Base-by-base conservation (phyloP, 2,888 invertebrate genomes). In the Falcaria lacertinaria region DNA sequence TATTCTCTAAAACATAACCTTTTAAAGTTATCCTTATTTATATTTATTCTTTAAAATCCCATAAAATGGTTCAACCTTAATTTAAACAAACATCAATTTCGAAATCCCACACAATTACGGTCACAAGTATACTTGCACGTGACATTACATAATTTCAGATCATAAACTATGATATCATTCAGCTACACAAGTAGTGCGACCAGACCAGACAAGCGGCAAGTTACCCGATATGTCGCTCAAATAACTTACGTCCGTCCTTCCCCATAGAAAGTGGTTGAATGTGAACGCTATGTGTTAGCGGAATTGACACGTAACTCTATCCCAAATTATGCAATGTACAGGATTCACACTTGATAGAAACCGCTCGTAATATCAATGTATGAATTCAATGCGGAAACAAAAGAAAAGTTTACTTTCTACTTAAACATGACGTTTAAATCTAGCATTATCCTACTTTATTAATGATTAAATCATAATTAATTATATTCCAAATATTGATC, bases 181-280 rank as follows among this genome's bases (percentile, higher is more conserved):
- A 13, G 19, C 35, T 14, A 37, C 2, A 2, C 36, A 36, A 37
- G 37, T 37, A 22, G 17, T 11, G 37, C 22, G 14, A 16, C 22
- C 37, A 37, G 13, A n/a, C n/a, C n/a, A n/a, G 14, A 4, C 8
- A 22, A 22, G 22, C 15, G 15, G 4, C 37, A 14, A 15, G 22
- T 36, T 22, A 14, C 37, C 37, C 22, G 37, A 22, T 7, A 22
- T 15, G 37, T 14, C 28, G 28, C 28, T 28, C 11, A 11, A 28
- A 28, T 11, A 28, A 28, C 28, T 3, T 60, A 61, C 57, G 56
- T 67, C 43, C 60, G 47, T 47, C 60, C 57, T 57, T 62, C 61
- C 63, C 65, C 61, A 62, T 64, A 67, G 70, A 70, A 70, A 70
- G 70, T 55, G 52, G 50, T 47, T 17, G 15, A 36, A n/a, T n/a